Percentiles rank a stretch among this genome's conserved stretches.
phyloP scores from a whole-genome alignment of 2,888 invertebrate species.

The Diogma glabrata region DNA sequence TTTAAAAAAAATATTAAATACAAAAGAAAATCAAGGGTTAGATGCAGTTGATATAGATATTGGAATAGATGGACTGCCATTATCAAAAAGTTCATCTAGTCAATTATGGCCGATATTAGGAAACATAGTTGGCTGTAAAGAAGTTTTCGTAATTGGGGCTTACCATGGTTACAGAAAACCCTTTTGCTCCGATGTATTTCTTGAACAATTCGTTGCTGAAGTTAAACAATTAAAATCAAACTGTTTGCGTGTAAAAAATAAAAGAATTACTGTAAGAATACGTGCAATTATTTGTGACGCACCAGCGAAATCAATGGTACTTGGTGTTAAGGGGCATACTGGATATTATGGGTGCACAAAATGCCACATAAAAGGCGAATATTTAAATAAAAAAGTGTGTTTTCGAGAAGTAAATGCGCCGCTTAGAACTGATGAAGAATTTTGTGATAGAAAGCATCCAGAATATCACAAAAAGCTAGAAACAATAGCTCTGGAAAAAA shows the following conservation, averaged over 20 bases:
- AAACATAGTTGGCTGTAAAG: neutral
- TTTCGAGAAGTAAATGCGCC: neutral
- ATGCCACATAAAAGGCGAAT: neutral
- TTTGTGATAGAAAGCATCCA: neutral
- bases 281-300: neutral
- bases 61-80: neutral
- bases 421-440: neutral
- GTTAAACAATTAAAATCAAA: too few species aligned
- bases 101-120: neutral
- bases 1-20: neutral
- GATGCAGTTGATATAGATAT: neutral
- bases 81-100: neutral
- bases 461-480: neutral
- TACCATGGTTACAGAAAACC: neutral
- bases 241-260: neutral
- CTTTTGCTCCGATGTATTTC: neutral
- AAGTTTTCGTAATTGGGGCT: neutral
- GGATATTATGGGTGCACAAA: neutral
- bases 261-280: neutral
- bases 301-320: neutral
- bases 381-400: neutral
- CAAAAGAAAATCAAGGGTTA: neutral
- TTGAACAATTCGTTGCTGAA: neutral
- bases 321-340: slow-evolving; percentile 1
- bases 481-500: neutral